A percentile compares a stretch with the other conserved stretches of the same genome.
Conservation (phyloP, 1,140 invertebrate genomes). For the Heliconius himera region DNA sequence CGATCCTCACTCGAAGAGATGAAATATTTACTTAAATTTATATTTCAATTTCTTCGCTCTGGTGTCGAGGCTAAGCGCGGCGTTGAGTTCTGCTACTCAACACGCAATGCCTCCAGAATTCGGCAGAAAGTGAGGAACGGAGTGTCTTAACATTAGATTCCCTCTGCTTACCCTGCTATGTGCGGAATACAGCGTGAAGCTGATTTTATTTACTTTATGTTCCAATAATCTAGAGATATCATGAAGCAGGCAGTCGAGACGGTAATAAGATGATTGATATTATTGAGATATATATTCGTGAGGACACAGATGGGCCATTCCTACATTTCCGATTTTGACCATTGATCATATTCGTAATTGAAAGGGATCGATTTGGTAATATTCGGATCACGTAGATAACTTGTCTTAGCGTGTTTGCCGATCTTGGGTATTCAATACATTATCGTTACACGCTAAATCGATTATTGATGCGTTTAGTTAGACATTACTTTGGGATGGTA, state of each 20-base stretch:
- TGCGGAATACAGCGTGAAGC: too few relatives aligned
- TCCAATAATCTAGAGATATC: neutral
- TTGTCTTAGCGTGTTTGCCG: conserved; percentile 45
- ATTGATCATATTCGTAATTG: conserved; percentile 68
- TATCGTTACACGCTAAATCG: conserved; percentile 65
- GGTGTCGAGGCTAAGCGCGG: too few relatives aligned
- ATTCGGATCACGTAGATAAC: conserved; percentile 53
- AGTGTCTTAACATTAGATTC: too few relatives aligned
- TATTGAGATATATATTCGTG: conserved; percentile 25
- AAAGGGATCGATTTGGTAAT: conserved; percentile 53
- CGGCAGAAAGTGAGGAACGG: too few relatives aligned
- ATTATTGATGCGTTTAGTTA: conserved; percentile 60
- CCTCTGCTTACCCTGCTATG: too few relatives aligned
- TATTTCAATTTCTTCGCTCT: too few relatives aligned
- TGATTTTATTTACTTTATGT: neutral
- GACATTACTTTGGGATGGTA: conserved; percentile 39
- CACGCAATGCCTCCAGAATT: too few relatives aligned
- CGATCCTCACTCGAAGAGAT: too few relatives aligned
- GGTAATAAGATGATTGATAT: conserved; percentile 27
- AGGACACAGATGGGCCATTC: conserved; percentile 34
- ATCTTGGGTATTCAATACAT: conserved; percentile 63
- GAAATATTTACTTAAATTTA: too few relatives aligned
- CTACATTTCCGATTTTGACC: conserved; percentile 58
- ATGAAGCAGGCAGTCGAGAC: neutral
- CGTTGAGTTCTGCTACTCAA: too few relatives aligned